phyloP scores from a whole-genome alignment of 2,888 invertebrate genomes.

The Drosophila histrio region DNA sequence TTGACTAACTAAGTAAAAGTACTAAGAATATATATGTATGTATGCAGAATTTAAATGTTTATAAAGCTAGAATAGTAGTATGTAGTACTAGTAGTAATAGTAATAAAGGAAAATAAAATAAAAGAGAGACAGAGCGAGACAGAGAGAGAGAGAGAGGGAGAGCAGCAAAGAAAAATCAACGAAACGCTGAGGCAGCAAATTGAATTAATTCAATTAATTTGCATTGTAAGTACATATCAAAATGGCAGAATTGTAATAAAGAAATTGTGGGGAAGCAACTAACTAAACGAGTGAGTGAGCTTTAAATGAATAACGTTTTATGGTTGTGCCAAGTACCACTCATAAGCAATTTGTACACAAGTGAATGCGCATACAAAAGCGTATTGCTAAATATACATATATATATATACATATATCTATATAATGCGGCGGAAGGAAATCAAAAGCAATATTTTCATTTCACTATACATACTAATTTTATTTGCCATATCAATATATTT shows the following conservation, averaged over 20 bases:
- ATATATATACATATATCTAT: constrained; percentile 1
- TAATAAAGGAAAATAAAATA: neutral
- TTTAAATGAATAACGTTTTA: constrained; percentile 68
- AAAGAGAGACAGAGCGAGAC: constrained; percentile 9
- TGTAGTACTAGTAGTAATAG: constrained; percentile 3
- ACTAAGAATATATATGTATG: constrained; percentile 15
- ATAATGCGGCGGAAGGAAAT: constrained; percentile 47
- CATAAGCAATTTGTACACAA: constrained; percentile 60
- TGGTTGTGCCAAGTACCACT: constrained; percentile 68
- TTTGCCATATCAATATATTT: constrained; percentile 12
- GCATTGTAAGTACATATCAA: constrained; percentile 77
- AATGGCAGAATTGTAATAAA: constrained; percentile 73
- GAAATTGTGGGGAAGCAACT: constrained; percentile 63
- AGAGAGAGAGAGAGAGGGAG: neutral
- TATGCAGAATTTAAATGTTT: constrained; percentile 32
- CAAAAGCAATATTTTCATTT: constrained; percentile 7
- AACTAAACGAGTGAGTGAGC: constrained; percentile 59
- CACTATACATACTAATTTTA: neutral
- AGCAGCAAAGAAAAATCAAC: constrained; percentile 32
- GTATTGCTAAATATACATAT: constrained; percentile 6
- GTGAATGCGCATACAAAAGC: constrained; percentile 50
- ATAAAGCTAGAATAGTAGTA: constrained; percentile 17
- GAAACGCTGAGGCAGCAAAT: constrained; percentile 60
- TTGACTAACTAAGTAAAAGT: constrained; percentile 37
- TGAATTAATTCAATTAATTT: constrained; percentile 82